Evolutionary conservation across 2,888 invertebrate genomes (phyloP), one percentile per base, ranked within the genome.

Genomic region (Stegana nigrithorax): DNA sequence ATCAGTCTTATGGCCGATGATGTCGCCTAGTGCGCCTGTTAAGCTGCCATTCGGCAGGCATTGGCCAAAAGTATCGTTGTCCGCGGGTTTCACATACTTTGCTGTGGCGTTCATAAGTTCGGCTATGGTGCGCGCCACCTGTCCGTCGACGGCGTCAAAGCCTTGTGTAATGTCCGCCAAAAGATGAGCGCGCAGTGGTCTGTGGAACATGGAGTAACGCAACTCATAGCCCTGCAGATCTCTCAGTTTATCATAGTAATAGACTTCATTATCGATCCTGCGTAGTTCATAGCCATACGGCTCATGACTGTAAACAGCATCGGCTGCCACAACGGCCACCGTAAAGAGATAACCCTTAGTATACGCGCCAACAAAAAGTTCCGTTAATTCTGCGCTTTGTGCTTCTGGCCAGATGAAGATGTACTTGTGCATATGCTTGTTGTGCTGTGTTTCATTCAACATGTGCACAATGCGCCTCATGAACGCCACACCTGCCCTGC

Each of bases 351-450:
- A 60, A 2, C 75, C 63, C 44, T 76, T 80, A 2, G 23, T 7
- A 82, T 83, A 84, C 19, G 82, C 69, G 2, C 67, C 62, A 5
- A 59, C 21, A 7, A 83, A 80, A 1, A 81, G 65, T 0, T 55
- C 8, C 0, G 39, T 57, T 2, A 84, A 50, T 8, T 72, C 2
- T 57, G n/a, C 17, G 65, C 45, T 5, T 50, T 66, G 0, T n/a
- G 73, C 70, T 2, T 36, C 59, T 0, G 73, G 70, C 75, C 84
- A 84, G 1, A 82, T 53, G 21, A 82, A 77, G 4, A 81, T 44
- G 65, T 83, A 84, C 53, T 78, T 80, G 27, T 82, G 82, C 2
- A 67, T 60, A 4, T 77, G 75, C n/a, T 80, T 82, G 2, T 63
- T 62, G 0, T 56, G 62, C 60, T 82, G 83, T 6, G 59, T 67